These are phyloP conservation scores for Nibea coibor DNA, from an alignment of 2,113 vertebrate genomes.

Conservation along the genomic window DNA sequence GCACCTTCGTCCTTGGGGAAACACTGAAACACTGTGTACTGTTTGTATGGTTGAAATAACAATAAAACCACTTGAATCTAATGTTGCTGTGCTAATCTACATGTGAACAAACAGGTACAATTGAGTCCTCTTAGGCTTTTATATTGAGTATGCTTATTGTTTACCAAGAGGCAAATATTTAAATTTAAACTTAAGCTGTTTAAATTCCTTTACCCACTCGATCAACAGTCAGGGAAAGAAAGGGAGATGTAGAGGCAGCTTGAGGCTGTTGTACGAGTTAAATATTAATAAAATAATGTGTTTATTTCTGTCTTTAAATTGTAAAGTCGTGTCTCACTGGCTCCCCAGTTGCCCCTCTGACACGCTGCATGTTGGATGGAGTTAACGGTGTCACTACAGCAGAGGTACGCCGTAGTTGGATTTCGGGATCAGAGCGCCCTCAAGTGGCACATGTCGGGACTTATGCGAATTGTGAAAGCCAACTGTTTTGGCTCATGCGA, in stretches of 20 bases:
- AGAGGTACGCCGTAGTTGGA: not conserved
- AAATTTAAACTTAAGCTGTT: not conserved
- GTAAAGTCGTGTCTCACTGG: not conserved
- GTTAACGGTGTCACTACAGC: not conserved
- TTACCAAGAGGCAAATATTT: not conserved
- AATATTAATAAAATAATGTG: too few relatives aligned
- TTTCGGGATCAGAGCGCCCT: conserved; percentile 33
- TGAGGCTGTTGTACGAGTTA: not conserved
- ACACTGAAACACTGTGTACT: too few relatives aligned
- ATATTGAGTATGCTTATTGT: not conserved
- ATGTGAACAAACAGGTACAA: fast-evolving
- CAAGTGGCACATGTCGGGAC: conserved; percentile 30
- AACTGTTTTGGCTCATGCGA: not conserved
- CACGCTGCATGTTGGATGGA: not conserved
- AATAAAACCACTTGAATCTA: too few relatives aligned
- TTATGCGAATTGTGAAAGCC: not conserved
- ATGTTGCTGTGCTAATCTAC: not conserved
- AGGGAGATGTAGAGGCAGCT: fast-evolving
- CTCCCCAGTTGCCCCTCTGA: not conserved
- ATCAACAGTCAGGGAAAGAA: not conserved
- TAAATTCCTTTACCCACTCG: not conserved
- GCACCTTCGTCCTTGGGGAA: too few relatives aligned
- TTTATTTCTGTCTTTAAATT: not conserved
- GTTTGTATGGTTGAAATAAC: too few relatives aligned
- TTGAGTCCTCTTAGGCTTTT: not conserved